A percentile compares a stretch with the other conserved stretches of the same genome.
phyloP scores from a whole-genome alignment of 2,888 invertebrate species.

The Apantesis nais region DNA sequence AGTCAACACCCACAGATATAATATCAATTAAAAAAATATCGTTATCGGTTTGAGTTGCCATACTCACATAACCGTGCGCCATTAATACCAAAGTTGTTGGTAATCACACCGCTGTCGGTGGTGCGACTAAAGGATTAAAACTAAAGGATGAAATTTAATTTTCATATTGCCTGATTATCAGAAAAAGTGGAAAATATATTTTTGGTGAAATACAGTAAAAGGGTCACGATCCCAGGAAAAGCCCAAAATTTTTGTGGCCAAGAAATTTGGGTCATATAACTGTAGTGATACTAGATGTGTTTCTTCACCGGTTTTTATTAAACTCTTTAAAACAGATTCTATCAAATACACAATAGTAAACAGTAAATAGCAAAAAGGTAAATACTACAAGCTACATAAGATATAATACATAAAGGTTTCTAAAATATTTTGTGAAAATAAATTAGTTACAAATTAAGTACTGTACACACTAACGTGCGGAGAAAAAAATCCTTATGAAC shows the following conservation, averaged over 20 bases:
- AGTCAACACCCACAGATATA: background rate
- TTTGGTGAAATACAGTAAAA: background rate
- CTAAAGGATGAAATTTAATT: background rate
- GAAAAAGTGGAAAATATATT: background rate
- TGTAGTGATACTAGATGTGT: too few species aligned
- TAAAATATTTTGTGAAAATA: background rate
- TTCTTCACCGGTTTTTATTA: background rate
- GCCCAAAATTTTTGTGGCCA: background rate
- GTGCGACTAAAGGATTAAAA: background rate
- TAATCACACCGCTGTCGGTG: background rate
- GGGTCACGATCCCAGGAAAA: background rate
- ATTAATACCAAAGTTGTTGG: background rate
- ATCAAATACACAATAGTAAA: too few species aligned
- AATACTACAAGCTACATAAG: background rate
- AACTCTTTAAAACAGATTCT: too few species aligned
- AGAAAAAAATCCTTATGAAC: background rate
- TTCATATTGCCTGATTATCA: background rate
- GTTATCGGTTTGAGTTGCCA: background rate
- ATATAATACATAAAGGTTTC: background rate
- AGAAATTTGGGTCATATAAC: background rate
- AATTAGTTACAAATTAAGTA: background rate
- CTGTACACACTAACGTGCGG: background rate
- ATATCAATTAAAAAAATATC: background rate
- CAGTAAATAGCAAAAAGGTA: background rate
- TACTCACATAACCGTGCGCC: background rate